phyloP scores from a whole-genome alignment of 2,113 vertebrate genomes.

The Nycticryphes semicollaris region DNA sequence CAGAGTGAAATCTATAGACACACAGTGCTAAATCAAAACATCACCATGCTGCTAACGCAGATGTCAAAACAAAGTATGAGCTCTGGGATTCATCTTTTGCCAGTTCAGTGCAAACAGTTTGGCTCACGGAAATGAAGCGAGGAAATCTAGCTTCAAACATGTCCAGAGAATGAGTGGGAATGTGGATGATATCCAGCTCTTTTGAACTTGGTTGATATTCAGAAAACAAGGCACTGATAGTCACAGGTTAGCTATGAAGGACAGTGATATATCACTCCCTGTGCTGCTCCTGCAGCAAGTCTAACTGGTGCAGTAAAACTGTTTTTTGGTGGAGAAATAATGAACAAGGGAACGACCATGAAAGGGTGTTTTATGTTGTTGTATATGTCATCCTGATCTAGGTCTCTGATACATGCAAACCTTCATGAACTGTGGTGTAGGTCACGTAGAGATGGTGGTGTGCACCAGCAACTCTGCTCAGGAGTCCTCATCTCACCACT shows the following conservation, averaged over 20 bases:
- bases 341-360: not conserved
- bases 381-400: not conserved
- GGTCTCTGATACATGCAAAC: accelerated
- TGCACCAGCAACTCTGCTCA: not conserved
- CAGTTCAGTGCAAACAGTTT: constrained; percentile 41
- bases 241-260: not conserved
- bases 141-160: constrained; percentile 16
- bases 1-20: not conserved
- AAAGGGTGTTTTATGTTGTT: not conserved
- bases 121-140: not conserved
- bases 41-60: not conserved
- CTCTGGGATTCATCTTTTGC: constrained; percentile 45
- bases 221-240: not conserved
- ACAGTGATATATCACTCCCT: not conserved
- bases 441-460: not conserved
- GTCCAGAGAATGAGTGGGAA: not conserved
- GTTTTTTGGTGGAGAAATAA: not conserved
- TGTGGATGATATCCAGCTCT: constrained; percentile 20
- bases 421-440: not conserved
- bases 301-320: not conserved
- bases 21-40: not conserved
- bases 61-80: constrained; percentile 45
- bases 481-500: not conserved
- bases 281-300: not conserved
- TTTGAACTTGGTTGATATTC: not conserved